Conservation (phyloP, 2,888 invertebrate genomes). For the Drosophila engyochracea region DNA sequence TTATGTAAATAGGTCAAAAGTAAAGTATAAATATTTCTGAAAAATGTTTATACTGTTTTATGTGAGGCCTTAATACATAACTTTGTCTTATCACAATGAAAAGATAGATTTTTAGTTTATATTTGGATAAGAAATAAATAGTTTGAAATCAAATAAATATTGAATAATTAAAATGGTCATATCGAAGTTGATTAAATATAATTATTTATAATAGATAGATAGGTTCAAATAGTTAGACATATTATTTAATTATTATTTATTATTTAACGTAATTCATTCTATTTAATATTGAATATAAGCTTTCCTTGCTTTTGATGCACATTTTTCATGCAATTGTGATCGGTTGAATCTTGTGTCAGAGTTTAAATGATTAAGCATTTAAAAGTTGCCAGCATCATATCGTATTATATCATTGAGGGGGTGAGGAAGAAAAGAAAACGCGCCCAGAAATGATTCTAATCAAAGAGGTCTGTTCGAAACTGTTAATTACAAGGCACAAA, state of each 20-base stretch:
- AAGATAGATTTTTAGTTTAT: not conserved
- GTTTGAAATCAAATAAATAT: not conserved
- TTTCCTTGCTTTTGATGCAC: not conserved
- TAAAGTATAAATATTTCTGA: not conserved
- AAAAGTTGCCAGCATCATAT: slow-evolving; percentile 30
- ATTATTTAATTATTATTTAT: too few species aligned
- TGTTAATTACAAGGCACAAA: slow-evolving; percentile 77
- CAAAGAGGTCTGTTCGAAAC: slow-evolving; percentile 68
- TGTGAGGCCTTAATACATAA: not conserved
- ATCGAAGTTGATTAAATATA: too few species aligned
- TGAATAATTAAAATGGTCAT: not conserved
- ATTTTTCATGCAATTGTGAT: not conserved
- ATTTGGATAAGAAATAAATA: not conserved
- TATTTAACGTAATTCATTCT: too few species aligned
- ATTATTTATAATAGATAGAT: too few species aligned
- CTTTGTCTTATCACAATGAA: too few species aligned
- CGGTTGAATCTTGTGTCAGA: slow-evolving; percentile 28
- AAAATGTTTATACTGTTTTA: not conserved
- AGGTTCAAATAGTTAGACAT: too few species aligned
- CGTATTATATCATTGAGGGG: slow-evolving; percentile 21
- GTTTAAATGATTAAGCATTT: slow-evolving; percentile 42
- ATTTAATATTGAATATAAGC: not conserved
- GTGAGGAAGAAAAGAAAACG: slow-evolving; percentile 43
- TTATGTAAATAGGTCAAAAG: not conserved
- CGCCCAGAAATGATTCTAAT: slow-evolving; percentile 80